phyloP scores from a whole-genome alignment of 1,140 invertebrate genomes.

The Sitodiplosis mosellana region DNA sequence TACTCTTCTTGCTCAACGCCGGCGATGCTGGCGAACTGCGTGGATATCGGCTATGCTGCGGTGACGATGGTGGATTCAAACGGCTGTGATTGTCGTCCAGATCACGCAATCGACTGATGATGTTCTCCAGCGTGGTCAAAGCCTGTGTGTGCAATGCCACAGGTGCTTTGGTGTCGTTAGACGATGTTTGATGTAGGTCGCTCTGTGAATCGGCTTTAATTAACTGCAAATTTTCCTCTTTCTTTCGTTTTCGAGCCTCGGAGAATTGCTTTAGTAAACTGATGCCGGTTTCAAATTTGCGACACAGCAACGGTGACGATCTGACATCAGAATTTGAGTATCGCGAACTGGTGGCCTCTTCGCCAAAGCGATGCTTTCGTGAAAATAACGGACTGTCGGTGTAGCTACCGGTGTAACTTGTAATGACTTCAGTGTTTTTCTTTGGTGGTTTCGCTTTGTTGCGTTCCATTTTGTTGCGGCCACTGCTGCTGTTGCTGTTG shows the following conservation, averaged over 20 bases:
- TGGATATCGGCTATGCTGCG: constrained; percentile 36
- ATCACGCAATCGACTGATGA: constrained; percentile 31
- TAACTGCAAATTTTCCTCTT: constrained; percentile 8
- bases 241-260: constrained; percentile 18
- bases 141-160: constrained; percentile 31
- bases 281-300: constrained; percentile 18
- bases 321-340: constrained; percentile 4
- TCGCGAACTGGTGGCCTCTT: constrained; percentile 7
- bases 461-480: background rate
- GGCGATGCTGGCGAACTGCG: constrained; percentile 52
- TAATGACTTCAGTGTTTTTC: constrained; percentile 21
- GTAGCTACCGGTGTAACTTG: constrained; percentile 18
- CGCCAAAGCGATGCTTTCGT: constrained; percentile 22
- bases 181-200: constrained; percentile 12
- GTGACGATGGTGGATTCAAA: constrained; percentile 31
- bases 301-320: constrained; percentile 14
- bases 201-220: constrained; percentile 9
- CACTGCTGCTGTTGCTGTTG: background rate
- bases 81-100: constrained; percentile 24
- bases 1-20: constrained; percentile 46
- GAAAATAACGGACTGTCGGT: constrained; percentile 25
- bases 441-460: constrained; percentile 5
- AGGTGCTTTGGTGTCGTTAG: constrained; percentile 22
- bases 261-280: constrained; percentile 22
- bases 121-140: constrained; percentile 32